phyloP scores from a whole-genome alignment of 1,140 invertebrate species.

The Diabrotica undecimpunctata region DNA sequence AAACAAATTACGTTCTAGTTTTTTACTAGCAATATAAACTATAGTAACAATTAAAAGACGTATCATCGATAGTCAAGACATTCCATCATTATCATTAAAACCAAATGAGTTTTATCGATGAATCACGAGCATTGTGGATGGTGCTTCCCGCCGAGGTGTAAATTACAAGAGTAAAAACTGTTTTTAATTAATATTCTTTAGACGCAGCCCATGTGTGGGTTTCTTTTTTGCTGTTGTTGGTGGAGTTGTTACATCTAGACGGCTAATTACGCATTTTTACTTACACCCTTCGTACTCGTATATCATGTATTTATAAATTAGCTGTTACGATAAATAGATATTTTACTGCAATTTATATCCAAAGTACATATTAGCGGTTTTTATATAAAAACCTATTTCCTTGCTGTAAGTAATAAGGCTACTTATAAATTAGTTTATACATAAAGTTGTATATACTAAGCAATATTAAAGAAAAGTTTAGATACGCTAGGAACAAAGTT shows the following conservation, averaged over 20 bases:
- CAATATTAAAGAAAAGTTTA: no score
- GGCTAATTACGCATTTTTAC: background rate
- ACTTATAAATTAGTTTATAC: no score
- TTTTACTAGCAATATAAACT: no score
- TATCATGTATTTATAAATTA: background rate
- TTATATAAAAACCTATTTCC: no score
- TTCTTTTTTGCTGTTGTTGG: background rate
- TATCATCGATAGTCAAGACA: background rate
- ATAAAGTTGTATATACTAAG: no score
- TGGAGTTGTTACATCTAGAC: background rate
- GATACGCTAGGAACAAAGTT: no score
- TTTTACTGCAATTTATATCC: no score
- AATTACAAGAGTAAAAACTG: slow-evolving; percentile 1
- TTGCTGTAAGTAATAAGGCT: no score
- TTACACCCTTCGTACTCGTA: background rate
- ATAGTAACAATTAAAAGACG: no score
- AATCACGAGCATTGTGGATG: background rate
- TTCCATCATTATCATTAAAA: background rate
- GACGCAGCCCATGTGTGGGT: background rate
- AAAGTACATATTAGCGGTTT: no score
- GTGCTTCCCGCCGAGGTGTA: background rate
- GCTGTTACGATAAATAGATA: no score
- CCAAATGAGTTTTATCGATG: background rate
- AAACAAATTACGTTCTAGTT: no score
- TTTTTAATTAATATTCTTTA: slow-evolving; percentile 1